These are phyloP conservation scores for Stenoptilia bipunctidactyla DNA, from an alignment of 2,888 invertebrate genomes.

Conservation along the genomic window DNA sequence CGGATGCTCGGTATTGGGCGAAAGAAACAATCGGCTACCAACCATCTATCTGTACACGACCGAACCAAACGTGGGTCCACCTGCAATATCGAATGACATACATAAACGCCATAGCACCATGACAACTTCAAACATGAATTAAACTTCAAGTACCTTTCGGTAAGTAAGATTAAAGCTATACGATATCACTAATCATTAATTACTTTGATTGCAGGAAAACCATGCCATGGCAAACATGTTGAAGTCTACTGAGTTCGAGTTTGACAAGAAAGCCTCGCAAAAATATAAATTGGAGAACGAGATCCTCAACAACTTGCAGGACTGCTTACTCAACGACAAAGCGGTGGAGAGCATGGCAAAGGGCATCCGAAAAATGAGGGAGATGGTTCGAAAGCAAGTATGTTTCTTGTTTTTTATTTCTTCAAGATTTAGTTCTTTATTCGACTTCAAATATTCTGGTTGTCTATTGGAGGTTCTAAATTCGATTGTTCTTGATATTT, in stretches of 20 bases:
- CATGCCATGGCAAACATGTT: slow-evolving; percentile 46
- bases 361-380: slow-evolving; percentile 59
- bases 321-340: slow-evolving; percentile 78
- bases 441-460: not conserved
- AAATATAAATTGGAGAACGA: slow-evolving; percentile 75
- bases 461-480: not conserved
- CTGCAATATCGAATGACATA: no score
- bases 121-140: no score
- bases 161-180: no score
- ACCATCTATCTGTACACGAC: no score
- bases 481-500: not conserved
- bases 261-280: slow-evolving; percentile 58
- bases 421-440: not conserved
- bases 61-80: no score
- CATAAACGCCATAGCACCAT: no score
- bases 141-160: no score
- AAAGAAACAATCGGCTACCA: no score
- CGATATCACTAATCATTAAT: no score
- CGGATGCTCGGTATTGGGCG: no score
- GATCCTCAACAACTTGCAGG: slow-evolving; percentile 74
- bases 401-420: slow-evolving; percentile 5
- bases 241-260: slow-evolving; percentile 39
- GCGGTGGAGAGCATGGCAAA: slow-evolving; percentile 70
- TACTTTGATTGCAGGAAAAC: no score
- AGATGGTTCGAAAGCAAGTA: slow-evolving; percentile 62